Evolutionary conservation across 2,888 invertebrate species (phyloP), one percentile per base, ranked within the genome.

Genomic region (Caenorhabditis drosophilae): DNA sequence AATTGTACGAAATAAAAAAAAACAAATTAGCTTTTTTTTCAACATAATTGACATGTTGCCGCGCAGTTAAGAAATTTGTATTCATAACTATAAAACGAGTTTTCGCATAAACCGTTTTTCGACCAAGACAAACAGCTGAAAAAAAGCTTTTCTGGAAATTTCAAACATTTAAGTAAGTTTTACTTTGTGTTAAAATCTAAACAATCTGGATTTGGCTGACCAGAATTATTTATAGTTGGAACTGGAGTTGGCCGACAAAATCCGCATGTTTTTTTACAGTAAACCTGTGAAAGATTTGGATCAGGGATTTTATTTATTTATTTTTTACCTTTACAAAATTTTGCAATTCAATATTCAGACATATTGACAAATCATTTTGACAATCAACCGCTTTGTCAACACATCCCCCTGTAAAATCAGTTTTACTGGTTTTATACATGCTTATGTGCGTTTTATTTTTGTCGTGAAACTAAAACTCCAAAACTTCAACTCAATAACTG

Each of bases 51-150:
- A 42, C 64, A 64, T 7, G 64, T 64, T 0, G 54, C 59, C 9
- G 58, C 64, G 46, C 64, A 64, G 36, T 64, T 52, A 18, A 47
- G 47, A 25, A 57, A 57, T 38, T 59, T 64, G 38, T 51, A 42
- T 22, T 58, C 54, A 25, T 59, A 55, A 47, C 58, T 58, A 59
- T 55, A 64, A 51, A 58, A 64, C 27, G 64, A 47, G 34, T 50
- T 59, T n/a, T 44, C 38, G 42, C 64, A 64, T 22, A 55, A 64
- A 2, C 64, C 64, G 9, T 49, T 40, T 36, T 54, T 36, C 41
- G 58, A 50, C 64, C 64, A 64, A 50, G 54, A 59, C 15, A 59
- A 54, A 46, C 64, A 64, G 47, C 64, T 64, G 54, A 42, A 64
- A 58, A 54, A 31, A 9, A 31, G 31, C 12, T 31, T 31, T 31